phyloP scores from a whole-genome alignment of 2,113 vertebrate genomes.

The Aegithalos caudatus region DNA sequence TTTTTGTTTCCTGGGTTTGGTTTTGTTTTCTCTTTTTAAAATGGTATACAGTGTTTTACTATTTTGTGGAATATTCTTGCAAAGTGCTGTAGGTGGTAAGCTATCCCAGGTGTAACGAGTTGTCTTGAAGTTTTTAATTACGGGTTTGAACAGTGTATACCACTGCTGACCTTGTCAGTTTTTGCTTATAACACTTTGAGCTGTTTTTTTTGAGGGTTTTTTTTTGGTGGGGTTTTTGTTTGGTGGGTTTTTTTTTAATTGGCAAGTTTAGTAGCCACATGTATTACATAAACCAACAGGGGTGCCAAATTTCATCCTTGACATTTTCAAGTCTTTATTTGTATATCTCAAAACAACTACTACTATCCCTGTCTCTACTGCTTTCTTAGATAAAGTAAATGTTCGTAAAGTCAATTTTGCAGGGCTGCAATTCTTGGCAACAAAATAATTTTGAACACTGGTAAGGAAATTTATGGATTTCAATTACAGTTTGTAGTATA shows the following conservation, averaged over 20 bases:
- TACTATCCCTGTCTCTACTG: not conserved
- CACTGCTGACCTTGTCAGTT: not conserved
- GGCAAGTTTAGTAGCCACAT: not conserved
- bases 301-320: not conserved
- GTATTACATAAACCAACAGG: not conserved
- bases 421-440: slow-evolving; percentile 55
- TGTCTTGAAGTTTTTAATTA: not conserved
- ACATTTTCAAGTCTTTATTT: not conserved
- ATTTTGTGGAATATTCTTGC: not conserved
- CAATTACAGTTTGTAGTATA: slow-evolving; percentile 73
- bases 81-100: not conserved
- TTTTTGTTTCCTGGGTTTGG: not conserved
- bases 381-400: slow-evolving; percentile 31
- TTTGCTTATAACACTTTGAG: not conserved
- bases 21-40: not conserved
- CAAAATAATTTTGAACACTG: slow-evolving; percentile 67
- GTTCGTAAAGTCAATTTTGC: slow-evolving; percentile 61
- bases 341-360: not conserved
- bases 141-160: not conserved
- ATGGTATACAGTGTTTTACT: not conserved
- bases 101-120: not conserved
- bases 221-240: too few relatives aligned
- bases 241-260: not conserved
- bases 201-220: not conserved
- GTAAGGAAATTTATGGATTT: slow-evolving; percentile 75